These are phyloP conservation scores for Triplophysa tibetana DNA, from an alignment of 2,113 vertebrate species.

Conservation along the genomic window DNA sequence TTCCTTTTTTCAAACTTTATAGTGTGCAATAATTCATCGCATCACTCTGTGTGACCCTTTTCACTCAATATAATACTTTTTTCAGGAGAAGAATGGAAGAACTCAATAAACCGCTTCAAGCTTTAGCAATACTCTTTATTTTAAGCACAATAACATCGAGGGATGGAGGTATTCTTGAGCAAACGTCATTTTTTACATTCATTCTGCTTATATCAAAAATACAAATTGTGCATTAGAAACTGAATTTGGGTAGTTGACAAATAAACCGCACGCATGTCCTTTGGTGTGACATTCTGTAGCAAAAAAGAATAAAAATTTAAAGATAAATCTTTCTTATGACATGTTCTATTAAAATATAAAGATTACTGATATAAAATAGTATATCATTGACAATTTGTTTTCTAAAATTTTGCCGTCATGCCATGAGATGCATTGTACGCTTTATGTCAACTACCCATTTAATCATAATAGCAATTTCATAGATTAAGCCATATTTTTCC, in stretches of 20 bases:
- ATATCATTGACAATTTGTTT: no score
- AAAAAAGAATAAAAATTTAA: no score
- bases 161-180: conserved; percentile 1
- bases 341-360: no score
- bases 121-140: conserved; percentile 15
- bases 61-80: not conserved
- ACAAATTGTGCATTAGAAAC: not conserved
- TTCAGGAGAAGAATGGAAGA: conserved; percentile 24
- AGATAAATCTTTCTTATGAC: no score
- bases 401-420: no score
- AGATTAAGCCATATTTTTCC: no score
- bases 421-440: no score
- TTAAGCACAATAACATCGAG: not conserved
- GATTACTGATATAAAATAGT: no score
- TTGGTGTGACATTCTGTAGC: no score
- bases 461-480: no score
- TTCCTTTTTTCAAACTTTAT: not conserved
- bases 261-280: no score
- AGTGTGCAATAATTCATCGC: not conserved
- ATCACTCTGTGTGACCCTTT: not conserved
- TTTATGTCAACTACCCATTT: no score
- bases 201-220: not conserved
- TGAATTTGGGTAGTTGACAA: not conserved
- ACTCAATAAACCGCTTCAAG: not conserved
- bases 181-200: not conserved